Percentiles rank a stretch among this genome's conserved stretches.
Conservation (phyloP, 2,888 invertebrate species). For the Dolichopus griseipennis region DNA sequence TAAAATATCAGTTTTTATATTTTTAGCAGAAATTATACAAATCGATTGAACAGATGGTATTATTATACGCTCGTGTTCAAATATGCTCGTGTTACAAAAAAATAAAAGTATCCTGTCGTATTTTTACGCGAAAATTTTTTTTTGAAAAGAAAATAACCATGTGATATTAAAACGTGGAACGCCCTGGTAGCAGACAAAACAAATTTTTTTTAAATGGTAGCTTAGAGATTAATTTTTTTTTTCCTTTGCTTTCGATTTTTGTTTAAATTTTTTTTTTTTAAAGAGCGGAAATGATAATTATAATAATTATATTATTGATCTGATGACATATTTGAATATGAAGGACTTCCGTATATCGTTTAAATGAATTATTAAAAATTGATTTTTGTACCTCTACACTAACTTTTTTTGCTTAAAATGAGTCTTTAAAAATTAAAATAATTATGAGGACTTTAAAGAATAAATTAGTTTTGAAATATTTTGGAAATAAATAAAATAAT, state of each 20-base stretch:
- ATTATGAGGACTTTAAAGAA: not conserved
- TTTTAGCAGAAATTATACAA: not conserved
- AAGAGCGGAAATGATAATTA: not conserved
- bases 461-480: not conserved
- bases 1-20: constrained; percentile 4
- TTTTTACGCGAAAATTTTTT: no score
- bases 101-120: no score
- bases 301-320: constrained; percentile 1
- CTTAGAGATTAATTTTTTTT: no score
- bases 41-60: not conserved
- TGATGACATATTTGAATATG: not conserved
- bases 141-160: no score
- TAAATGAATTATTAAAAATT: not conserved
- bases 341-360: not conserved
- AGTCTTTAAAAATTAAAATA: not conserved
- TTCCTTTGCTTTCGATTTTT: not conserved
- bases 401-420: not conserved
- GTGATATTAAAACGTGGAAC: no score
- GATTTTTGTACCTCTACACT: not conserved
- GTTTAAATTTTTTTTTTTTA: not conserved
- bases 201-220: no score
- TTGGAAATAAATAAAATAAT: no score
- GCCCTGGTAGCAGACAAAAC: no score
- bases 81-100: no score
- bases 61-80: not conserved